phyloP scores from a whole-genome alignment of 2,888 invertebrate genomes.

The Mythimna albipuncta region DNA sequence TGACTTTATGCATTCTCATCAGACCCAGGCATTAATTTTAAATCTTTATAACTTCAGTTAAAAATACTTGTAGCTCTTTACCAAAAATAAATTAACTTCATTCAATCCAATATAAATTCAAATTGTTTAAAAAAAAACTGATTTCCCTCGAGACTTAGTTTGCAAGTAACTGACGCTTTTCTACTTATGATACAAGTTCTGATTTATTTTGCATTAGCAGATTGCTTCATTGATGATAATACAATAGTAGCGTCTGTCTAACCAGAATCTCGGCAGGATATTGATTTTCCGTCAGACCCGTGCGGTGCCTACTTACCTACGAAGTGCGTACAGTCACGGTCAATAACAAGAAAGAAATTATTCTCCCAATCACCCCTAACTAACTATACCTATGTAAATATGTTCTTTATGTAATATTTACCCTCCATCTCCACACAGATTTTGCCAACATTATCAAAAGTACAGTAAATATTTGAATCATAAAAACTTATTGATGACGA shows the following conservation, averaged over 20 bases:
- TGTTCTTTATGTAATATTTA: background rate
- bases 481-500: background rate
- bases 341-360: slow-evolving; percentile 26
- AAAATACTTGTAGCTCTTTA: slow-evolving; percentile 2
- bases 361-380: background rate
- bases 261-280: slow-evolving; percentile 16
- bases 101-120: slow-evolving; percentile 11
- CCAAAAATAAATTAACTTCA: slow-evolving; percentile 20
- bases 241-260: background rate
- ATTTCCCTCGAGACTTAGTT: slow-evolving; percentile 43
- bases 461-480: background rate
- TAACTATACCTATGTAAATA: background rate
- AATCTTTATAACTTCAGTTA: background rate
- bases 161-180: slow-evolving; percentile 17
- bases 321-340: background rate
- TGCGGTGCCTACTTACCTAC: background rate
- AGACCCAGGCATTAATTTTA: background rate
- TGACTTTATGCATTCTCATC: too few relatives aligned
- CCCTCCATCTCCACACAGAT: background rate
- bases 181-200: slow-evolving; percentile 14
- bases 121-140: slow-evolving; percentile 17
- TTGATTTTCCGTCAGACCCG: slow-evolving; percentile 26
- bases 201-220: background rate
- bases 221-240: background rate
- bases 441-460: background rate